These are phyloP conservation scores for Tautogolabrus adspersus DNA, from an alignment of 2,113 vertebrate species.

Conservation along the genomic window DNA sequence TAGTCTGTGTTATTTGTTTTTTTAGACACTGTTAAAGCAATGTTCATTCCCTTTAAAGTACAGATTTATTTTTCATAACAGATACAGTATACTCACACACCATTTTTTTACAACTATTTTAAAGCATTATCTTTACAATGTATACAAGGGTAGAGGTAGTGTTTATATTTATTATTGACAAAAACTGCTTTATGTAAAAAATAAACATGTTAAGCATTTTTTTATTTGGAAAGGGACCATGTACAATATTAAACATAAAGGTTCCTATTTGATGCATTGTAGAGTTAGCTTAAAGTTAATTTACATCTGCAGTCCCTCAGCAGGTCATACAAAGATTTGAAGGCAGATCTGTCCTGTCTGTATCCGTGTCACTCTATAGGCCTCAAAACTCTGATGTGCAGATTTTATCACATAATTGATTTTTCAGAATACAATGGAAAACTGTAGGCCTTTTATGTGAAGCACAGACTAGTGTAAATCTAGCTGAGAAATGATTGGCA, in stretches of 20 bases:
- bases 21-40: not conserved
- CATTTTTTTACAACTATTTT: not conserved
- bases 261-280: too few species aligned
- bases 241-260: too few species aligned
- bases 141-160: not conserved
- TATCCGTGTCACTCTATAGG: not conserved
- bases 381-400: constrained; percentile 14
- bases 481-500: constrained; percentile 19
- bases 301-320: too few species aligned
- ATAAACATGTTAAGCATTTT: not conserved
- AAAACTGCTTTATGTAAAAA: not conserved
- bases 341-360: not conserved
- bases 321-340: not conserved
- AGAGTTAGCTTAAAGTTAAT: too few species aligned
- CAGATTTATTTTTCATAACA: too few species aligned
- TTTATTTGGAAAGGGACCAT: too few species aligned
- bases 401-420: constrained; percentile 54
- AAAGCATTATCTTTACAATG: not conserved
- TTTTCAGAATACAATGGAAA: constrained; percentile 39
- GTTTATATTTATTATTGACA: not conserved
- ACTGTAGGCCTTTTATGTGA: constrained; percentile 31
- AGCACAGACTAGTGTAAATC: not conserved
- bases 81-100: too few species aligned
- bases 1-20: constrained; percentile 3
- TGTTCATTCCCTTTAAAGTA: not conserved